Base-by-base conservation (phyloP, 2,888 invertebrate species). In the Tuta absoluta region DNA sequence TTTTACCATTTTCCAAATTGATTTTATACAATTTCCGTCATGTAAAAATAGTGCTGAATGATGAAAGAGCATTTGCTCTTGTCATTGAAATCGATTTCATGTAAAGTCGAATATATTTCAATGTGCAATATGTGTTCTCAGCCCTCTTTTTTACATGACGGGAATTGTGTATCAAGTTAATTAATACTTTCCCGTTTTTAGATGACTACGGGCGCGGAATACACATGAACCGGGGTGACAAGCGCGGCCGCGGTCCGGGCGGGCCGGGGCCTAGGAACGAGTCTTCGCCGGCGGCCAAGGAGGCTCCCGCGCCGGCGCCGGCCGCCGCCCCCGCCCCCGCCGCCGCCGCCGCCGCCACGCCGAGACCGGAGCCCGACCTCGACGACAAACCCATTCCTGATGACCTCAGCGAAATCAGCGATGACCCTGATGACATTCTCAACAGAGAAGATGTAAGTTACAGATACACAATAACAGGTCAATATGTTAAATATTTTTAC, bases 381-480 rank as follows among this genome's bases (percentile, higher is more conserved):
- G 82, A 93, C 67, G 92, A 93, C 72, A 81, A 92, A 79, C 83
- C 93, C 69, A 87, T 95, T 76, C 91, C 94, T 72, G 93, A 95
- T 77, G 95, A 96, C 81, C 93, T 97, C 14, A 97, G 97, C 83
- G 97, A 97, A 86, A 96, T 97, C 67, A 97, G 97, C 79, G 97
- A 97, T 75, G 97, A 97, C 84, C 96, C 96, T 63, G 97, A 97
- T 83, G 97, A 97, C 75, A 96, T 97, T 77, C 92, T 97, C 4
- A 95, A 96, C 70, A 94, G 95, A 86, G 95, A 95, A 75, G 96
- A 96, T 82, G 93, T 92, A 78, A 85, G 86, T 73, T n/a, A n/a
- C n/a, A n/a, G n/a, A n/a, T n/a, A n/a, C n/a, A n/a, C n/a, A n/a
- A n/a, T n/a, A n/a, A n/a, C n/a, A n/a, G n/a, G n/a, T n/a, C n/a